Percentiles rank a stretch among this genome's conserved stretches.
Conservation (phyloP, 2,797 vertebrate species). For the Odontamblyopus lacepedii region DNA sequence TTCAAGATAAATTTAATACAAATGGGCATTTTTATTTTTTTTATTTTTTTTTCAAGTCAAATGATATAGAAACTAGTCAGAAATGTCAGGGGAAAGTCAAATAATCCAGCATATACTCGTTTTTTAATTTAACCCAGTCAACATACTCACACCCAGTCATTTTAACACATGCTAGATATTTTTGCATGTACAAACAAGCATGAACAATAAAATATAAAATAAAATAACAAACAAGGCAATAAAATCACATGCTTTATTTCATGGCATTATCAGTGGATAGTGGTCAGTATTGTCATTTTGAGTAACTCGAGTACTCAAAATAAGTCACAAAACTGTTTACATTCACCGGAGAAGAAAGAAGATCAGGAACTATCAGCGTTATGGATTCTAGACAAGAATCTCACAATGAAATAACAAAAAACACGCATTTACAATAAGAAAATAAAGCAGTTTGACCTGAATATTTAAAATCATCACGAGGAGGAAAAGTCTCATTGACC, state of each 20-base stretch:
- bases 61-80: too few species aligned
- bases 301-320: conserved; percentile 10
- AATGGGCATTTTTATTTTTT: too few species aligned
- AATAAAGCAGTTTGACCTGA: too few species aligned
- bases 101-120: not conserved
- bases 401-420: not conserved
- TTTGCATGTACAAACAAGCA: not conserved
- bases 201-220: not conserved
- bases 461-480: too few species aligned
- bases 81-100: not conserved
- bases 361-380: too few species aligned
- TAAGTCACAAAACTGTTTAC: conserved; percentile 13
- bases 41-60: too few species aligned
- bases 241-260: not conserved
- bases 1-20: too few species aligned
- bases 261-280: not conserved
- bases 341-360: conserved; percentile 14
- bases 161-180: not conserved
- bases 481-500: too few species aligned
- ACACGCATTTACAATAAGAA: too few species aligned
- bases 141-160: not conserved
- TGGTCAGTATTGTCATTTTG: not conserved
- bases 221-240: not conserved
- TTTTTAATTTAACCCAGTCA: not conserved
- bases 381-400: not conserved